Evolutionary conservation across 2,888 invertebrate species (phyloP), one percentile per base, ranked within the genome.

Genomic region (Hybos culiciformis): DNA sequence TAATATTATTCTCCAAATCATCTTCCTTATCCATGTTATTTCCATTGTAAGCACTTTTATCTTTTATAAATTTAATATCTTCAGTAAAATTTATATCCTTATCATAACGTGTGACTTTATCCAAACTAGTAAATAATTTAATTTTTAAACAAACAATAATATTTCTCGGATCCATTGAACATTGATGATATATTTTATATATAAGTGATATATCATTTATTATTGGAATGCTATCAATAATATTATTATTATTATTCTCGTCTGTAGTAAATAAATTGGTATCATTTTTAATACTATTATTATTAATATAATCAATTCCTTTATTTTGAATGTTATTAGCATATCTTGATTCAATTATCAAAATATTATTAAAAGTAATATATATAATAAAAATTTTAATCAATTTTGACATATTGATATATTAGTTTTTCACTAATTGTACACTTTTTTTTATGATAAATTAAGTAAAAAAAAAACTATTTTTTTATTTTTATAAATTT

Each of bases 101-200:
- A 37, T 69, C 62, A 37, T 70, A 66, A 47, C 80, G 73, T 23
- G 82, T 74, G 37, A 79, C 75, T 55, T 83, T 77, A 54, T 83
- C 84, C 63, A 87, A 68, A 3, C 82, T 79, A 18, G 81, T 75
- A n/a, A 85, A 71, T 40, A 87, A 64, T 60, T 86, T 86, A 46
- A 84, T 66, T 62, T 87, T 87, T 41, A 88, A 69, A 53, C 87
- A 88, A 46, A 81, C 75, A 4, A 78, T 70, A 23, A 82, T 61
- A 50, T 80, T 80, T n/a, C n/a, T n/a, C n/a, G n/a, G n/a, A 47
- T 73, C 68, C 41, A 76, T 74, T 46, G 80, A 72, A 68, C 87
- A 87, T 55, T 86, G 84, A 62, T 80, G 82, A 66, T 86, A 87
- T 49, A 83, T 75, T 60, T 83, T 82, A 57, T 82, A 84, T 50